Conservation (phyloP, 2,797 vertebrate genomes). For the Chrysocyon brachyurus region DNA sequence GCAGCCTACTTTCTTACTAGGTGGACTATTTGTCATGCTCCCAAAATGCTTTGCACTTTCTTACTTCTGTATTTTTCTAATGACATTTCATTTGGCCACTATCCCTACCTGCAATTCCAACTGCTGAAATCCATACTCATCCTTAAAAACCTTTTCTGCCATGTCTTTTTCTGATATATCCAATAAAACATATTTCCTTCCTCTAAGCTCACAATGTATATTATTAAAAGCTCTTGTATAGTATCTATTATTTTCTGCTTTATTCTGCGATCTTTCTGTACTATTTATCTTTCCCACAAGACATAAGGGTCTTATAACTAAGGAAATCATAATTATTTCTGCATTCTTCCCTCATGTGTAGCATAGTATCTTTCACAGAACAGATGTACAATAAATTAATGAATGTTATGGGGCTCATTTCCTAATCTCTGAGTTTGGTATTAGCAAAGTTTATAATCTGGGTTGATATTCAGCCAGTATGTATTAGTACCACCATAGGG, state of each 20-base stretch:
- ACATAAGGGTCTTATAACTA: slow-evolving; percentile 52
- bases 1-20: slow-evolving; percentile 37
- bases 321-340: slow-evolving; percentile 60
- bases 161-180: neutral
- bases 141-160: neutral
- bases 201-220: slow-evolving; percentile 32
- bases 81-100: slow-evolving; percentile 53
- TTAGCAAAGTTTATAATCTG: slow-evolving; percentile 12
- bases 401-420: slow-evolving; percentile 48
- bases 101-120: neutral
- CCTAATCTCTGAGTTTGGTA: slow-evolving; percentile 40
- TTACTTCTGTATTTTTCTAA: slow-evolving; percentile 59
- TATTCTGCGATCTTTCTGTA: slow-evolving; percentile 31
- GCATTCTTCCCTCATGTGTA: slow-evolving; percentile 19
- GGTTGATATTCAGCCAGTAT: neutral
- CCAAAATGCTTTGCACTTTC: slow-evolving; percentile 37
- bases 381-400: slow-evolving; percentile 38
- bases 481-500: neutral
- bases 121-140: slow-evolving; percentile 24
- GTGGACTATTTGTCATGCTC: neutral
- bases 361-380: slow-evolving; percentile 34
- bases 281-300: slow-evolving; percentile 12
- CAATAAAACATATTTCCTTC: slow-evolving; percentile 8
- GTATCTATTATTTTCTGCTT: neutral
- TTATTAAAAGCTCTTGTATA: slow-evolving; percentile 41